Conservation (phyloP, 2,113 vertebrate genomes). For the Nerophis ophidion region DNA sequence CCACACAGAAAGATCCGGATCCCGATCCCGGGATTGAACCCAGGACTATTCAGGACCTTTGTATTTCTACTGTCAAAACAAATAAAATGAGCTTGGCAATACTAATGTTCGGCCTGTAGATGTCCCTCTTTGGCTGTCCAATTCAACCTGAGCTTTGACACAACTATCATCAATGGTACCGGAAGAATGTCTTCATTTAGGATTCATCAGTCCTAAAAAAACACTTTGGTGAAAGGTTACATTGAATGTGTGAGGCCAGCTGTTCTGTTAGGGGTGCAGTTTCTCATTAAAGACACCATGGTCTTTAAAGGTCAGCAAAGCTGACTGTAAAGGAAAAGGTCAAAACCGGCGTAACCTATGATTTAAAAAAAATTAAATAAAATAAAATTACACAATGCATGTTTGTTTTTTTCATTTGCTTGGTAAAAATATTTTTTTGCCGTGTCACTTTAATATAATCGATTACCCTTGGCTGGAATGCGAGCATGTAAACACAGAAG, state of each 20-base stretch:
- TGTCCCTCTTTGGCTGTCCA: slow-evolving; percentile 41
- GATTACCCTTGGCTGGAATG: slow-evolving; percentile 7
- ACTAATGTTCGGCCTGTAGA: slow-evolving; percentile 31
- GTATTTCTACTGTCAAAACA: too few relatives aligned
- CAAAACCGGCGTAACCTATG: slow-evolving; percentile 30
- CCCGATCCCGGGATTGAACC: too few relatives aligned
- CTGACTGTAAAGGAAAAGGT: slow-evolving; percentile 47
- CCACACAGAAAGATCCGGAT: too few relatives aligned
- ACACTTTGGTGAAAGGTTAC: slow-evolving; percentile 31
- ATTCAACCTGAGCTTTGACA: slow-evolving; percentile 7
- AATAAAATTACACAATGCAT: background rate
- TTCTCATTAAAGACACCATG: slow-evolving; percentile 42
- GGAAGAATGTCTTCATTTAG: slow-evolving; percentile 31
- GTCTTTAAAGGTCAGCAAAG: slow-evolving; percentile 52
- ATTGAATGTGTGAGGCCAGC: slow-evolving; percentile 22
- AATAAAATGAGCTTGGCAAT: too few relatives aligned
- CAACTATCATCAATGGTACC: slow-evolving; percentile 6
- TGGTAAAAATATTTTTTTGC: background rate
- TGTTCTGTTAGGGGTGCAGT: slow-evolving; percentile 18
- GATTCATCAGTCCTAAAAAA: slow-evolving; percentile 40
- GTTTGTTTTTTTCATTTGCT: slow-evolving; percentile 10
- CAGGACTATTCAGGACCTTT: too few relatives aligned
- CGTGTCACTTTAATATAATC: background rate
- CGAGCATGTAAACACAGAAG: slow-evolving; percentile 14
- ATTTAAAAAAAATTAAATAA: background rate